Percentiles rank a stretch among this genome's conserved stretches.
Conservation (phyloP, 2,113 vertebrate species). For the Macquaria australasica region DNA sequence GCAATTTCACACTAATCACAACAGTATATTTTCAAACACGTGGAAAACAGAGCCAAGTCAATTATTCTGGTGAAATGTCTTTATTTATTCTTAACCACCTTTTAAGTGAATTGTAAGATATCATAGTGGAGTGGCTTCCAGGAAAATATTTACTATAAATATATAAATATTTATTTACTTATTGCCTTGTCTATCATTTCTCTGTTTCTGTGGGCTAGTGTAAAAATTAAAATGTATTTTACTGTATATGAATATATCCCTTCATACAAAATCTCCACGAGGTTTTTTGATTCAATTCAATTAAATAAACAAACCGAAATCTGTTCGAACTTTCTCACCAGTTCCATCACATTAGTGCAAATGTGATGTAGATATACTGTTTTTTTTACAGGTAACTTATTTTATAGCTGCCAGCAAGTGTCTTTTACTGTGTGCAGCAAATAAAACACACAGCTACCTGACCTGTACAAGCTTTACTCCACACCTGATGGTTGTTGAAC, state of each 20-base stretch:
- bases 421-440: neutral
- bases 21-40: constrained; percentile 33
- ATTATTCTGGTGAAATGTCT: constrained; percentile 29
- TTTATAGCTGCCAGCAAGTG: neutral
- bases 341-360: neutral
- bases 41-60: constrained; percentile 12
- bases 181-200: constrained; percentile 8
- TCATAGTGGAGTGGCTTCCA: neutral
- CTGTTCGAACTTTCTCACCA: neutral
- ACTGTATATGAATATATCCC: neutral
- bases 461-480: neutral
- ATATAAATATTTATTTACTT: too few relatives aligned
- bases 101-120: constrained; percentile 21
- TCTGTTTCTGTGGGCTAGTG: neutral
- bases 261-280: neutral
- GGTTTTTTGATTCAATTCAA: neutral
- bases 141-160: too few relatives aligned
- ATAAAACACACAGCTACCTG: neutral
- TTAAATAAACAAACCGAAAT: neutral
- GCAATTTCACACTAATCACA: constrained; percentile 61
- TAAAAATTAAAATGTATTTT: neutral
- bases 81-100: constrained; percentile 26
- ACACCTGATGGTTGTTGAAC: neutral
- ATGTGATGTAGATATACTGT: neutral
- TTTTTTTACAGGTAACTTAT: neutral